These are phyloP conservation scores for Leptinotarsa haldemani DNA, from an alignment of 2,888 invertebrate species.

Conservation along the genomic window DNA sequence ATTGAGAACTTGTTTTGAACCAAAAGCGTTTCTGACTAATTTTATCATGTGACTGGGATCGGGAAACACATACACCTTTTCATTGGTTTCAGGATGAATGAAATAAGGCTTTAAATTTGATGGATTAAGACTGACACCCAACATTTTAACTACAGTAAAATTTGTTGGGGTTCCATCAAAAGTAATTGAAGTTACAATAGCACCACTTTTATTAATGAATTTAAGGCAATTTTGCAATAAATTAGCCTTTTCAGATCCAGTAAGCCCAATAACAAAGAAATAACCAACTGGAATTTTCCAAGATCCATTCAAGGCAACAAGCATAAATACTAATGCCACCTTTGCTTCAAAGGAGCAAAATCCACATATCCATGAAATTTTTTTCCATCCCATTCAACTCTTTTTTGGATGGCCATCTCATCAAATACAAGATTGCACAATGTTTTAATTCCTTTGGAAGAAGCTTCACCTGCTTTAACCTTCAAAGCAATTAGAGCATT, in stretches of 20 bases:
- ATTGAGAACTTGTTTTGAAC: background rate
- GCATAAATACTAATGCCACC: slow-evolving; percentile 46
- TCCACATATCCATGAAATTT: slow-evolving; percentile 41
- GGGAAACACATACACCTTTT: slow-evolving; percentile 22
- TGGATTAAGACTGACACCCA: slow-evolving; percentile 39
- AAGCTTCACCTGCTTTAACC: slow-evolving; percentile 20
- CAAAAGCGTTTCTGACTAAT: slow-evolving; percentile 17
- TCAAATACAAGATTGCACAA: slow-evolving; percentile 52
- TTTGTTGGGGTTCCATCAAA: slow-evolving; percentile 47
- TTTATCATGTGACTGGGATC: slow-evolving; percentile 39
- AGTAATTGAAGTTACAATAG: slow-evolving; percentile 43
- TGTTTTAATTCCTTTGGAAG: slow-evolving; percentile 22
- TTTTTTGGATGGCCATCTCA: slow-evolving; percentile 49
- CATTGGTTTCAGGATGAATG: slow-evolving; percentile 36
- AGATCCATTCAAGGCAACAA: slow-evolving; percentile 44
- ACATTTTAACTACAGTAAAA: slow-evolving; percentile 36
- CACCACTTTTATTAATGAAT: slow-evolving; percentile 40
- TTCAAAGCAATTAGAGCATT: slow-evolving; percentile 47
- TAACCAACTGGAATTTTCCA: slow-evolving; percentile 51
- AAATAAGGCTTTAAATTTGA: slow-evolving; percentile 35
- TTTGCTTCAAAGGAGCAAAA: slow-evolving; percentile 45
- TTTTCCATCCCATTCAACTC: slow-evolving; percentile 41
- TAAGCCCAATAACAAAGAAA: slow-evolving; percentile 44
- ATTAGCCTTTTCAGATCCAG: slow-evolving; percentile 39
- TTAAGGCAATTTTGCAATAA: slow-evolving; percentile 36